These are phyloP conservation scores for Enteromius afrohamiltoni DNA, from an alignment of 2,797 vertebrate genomes.

Conservation along the genomic window DNA sequence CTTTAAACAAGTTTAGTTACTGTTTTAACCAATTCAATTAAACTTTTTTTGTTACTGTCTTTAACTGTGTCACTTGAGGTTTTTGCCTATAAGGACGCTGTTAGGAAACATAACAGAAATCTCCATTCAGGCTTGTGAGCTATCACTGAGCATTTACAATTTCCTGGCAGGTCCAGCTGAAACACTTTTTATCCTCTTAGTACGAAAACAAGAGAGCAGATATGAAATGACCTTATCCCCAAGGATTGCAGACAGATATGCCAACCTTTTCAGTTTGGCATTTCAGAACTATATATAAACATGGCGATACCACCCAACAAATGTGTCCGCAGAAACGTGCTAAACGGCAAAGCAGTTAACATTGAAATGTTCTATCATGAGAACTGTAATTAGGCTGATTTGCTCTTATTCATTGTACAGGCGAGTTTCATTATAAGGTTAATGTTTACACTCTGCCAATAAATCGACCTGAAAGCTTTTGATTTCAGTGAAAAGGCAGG, in stretches of 20 bases:
- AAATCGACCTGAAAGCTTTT: constrained; percentile 33
- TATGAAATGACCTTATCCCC: neutral
- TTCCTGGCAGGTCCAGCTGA: neutral
- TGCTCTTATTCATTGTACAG: neutral
- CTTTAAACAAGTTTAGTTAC: neutral
- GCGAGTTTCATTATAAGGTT: neutral
- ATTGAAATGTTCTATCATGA: neutral
- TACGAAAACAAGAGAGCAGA: neutral
- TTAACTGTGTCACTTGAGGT: neutral
- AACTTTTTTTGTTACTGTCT: neutral
- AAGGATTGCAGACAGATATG: neutral
- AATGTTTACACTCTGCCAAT: neutral
- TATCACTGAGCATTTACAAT: neutral
- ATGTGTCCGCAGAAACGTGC: neutral
- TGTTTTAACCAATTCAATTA: neutral
- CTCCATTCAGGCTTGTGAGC: neutral
- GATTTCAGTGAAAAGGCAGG: constrained; percentile 18
- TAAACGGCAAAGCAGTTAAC: neutral
- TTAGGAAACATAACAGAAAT: neutral
- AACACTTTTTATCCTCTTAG: neutral
- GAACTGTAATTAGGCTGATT: neutral
- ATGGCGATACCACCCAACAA: neutral
- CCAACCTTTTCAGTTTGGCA: neutral
- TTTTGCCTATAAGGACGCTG: neutral
- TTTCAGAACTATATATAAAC: neutral